Base-by-base conservation (phyloP, 2,888 invertebrate genomes). In the Epirrhoe tristata region DNA sequence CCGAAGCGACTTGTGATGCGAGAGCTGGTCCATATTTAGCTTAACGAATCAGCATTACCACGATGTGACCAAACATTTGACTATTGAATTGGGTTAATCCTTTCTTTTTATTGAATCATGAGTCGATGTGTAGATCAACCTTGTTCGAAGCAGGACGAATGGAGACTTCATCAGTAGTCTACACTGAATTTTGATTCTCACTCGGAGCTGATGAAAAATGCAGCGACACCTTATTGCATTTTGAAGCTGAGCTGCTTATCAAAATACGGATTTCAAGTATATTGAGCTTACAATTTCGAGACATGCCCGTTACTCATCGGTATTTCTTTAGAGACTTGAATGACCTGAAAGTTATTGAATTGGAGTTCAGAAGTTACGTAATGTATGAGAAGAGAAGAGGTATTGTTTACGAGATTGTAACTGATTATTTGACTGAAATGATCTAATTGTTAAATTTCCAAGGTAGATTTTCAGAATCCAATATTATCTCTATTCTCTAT, bases 141-240 rank as follows among this genome's bases (percentile, higher is more conserved):
- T 58, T 62, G 66, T 70, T 60, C 46, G 58, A 66, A 67, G 54
- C 66, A 65, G 61, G 67, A 66, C 57, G 50, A 62, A 66, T 51
- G 64, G 67, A 64, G 70, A 67, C 67, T 70, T 65, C 65, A 69
- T 74, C 73, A 77, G 69, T 67, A 67, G 74, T 69, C 69, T 52
- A 67, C 72, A 72, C 77, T 78, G 78, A 80, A 79, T 78, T 76
- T 77, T 79, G 75, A 79, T 77, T 72, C 71, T 76, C 76, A 73
- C 60, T 61, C 73, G 66, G 57, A 63, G 59, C 70, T 74, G 70
- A 81, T 83, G 81, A 81, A 84, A 84, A 84, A 85, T 85, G 83
- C 84, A 85, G 73, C 43, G 17, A 59, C 61, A 67, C 66, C 64
- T 75, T 75, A 80, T 80, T 80, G 76, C 76, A 81, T 81, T 77